Evolutionary conservation across 2,113 vertebrate genomes (phyloP).

Genomic region (Amia ocellicauda): DNA sequence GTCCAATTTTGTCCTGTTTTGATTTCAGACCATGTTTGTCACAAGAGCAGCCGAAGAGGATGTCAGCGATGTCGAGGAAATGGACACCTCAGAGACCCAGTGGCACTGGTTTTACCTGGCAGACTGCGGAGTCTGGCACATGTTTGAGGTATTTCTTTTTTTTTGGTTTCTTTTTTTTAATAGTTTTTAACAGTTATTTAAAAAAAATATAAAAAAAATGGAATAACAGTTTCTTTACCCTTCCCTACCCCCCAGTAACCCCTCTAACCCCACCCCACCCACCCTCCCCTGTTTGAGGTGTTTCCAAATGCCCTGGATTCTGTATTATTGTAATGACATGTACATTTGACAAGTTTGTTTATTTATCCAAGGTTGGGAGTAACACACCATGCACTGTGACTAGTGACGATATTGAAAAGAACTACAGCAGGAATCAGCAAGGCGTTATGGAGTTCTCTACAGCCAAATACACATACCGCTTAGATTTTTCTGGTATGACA

Average conservation of each 20-base stretch:
- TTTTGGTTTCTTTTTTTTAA: no score
- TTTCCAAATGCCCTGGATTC: no score
- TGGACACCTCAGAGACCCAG: slow-evolving; percentile 89
- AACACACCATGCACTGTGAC: slow-evolving; percentile 85
- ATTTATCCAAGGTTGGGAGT: slow-evolving; percentile 75
- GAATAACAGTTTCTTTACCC: no score
- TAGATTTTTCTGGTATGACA: slow-evolving; percentile 84
- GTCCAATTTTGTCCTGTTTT: no score
- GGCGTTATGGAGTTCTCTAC: slow-evolving; percentile 87
- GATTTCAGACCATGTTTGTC: slow-evolving; percentile 47
- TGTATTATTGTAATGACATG: no score
- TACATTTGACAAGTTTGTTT: no score
- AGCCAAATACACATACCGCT: slow-evolving; percentile 87
- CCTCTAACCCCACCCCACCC: no score
- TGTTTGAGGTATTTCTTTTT: slow-evolving; percentile 88
- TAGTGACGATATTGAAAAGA: slow-evolving; percentile 90
- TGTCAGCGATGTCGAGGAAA: slow-evolving; percentile 71
- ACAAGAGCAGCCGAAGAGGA: slow-evolving; percentile 60
- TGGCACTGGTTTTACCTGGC: slow-evolving; percentile 97
- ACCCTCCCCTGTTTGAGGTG: no score
- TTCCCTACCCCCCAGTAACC: no score
- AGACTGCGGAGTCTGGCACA: slow-evolving; percentile 95
- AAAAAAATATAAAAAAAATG: no score
- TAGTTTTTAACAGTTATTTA: no score
- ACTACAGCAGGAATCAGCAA: slow-evolving; percentile 80